Conservation (phyloP, 2,113 vertebrate genomes). For the Pyrgilauda ruficollis region DNA sequence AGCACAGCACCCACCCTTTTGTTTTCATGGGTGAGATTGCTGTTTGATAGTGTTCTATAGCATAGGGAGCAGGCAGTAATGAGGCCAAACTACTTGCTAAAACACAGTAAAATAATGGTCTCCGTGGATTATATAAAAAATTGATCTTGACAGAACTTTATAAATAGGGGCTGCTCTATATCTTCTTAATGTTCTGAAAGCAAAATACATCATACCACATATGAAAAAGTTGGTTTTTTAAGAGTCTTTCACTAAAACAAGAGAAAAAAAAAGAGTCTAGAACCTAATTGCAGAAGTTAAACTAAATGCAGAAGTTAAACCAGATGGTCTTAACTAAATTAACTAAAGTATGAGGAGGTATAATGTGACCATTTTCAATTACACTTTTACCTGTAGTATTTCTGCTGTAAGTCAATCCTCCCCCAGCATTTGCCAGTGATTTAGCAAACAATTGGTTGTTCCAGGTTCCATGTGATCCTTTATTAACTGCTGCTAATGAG, state of each 20-base stretch:
- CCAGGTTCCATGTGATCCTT: conserved; percentile 78
- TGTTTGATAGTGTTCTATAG: neutral
- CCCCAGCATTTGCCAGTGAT: conserved; percentile 72
- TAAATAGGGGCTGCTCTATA: neutral
- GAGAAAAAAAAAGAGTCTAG: neutral
- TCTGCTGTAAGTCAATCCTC: conserved; percentile 79
- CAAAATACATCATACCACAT: neutral
- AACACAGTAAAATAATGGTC: neutral
- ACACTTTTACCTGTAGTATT: conserved; percentile 72
- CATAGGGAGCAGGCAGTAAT: neutral
- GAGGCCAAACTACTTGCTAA: neutral
- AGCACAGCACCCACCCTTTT: neutral
- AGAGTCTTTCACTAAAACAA: neutral
- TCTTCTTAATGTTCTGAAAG: neutral
- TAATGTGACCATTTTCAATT: neutral
- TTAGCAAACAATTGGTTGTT: conserved; percentile 76
- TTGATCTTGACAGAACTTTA: neutral
- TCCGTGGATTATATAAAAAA: neutral
- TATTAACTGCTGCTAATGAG: conserved; percentile 72
- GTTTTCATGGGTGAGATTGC: neutral
- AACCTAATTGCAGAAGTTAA: neutral
- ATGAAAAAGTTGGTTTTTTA: neutral
- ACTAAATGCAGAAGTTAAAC: neutral
- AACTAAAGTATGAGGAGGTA: neutral
- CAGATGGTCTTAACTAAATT: neutral